Evolutionary conservation across 2,888 invertebrate species (phyloP).

Genomic region (Bellardia bayeri): DNA sequence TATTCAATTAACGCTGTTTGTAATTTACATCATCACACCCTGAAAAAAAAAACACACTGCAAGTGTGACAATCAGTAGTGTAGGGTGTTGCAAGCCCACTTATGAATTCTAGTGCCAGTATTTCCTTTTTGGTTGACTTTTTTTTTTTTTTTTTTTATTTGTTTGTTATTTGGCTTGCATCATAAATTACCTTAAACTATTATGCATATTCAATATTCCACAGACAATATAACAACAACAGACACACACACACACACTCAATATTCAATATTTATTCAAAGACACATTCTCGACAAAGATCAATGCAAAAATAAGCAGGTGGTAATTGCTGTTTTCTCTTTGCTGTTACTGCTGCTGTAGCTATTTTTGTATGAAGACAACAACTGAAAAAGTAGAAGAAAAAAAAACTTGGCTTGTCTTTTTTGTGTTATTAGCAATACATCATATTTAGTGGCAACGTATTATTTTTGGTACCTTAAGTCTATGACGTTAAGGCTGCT

Average conservation of each 20-base stretch:
- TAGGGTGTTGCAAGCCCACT: constrained; percentile 66
- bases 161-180: constrained; percentile 64
- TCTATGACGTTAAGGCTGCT: constrained; percentile 56
- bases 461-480: constrained; percentile 31
- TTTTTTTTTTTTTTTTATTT: too few species aligned
- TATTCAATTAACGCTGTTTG: constrained; percentile 2
- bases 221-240: constrained; percentile 21
- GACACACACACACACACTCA: background rate
- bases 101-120: constrained; percentile 56
- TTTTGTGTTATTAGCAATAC: constrained; percentile 65
- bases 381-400: constrained; percentile 8
- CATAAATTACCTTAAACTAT: constrained; percentile 71
- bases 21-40: constrained; percentile 50
- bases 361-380: constrained; percentile 51
- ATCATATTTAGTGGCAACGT: constrained; percentile 59
- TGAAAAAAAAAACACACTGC: background rate
- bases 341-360: constrained; percentile 20
- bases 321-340: constrained; percentile 70
- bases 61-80: constrained; percentile 39
- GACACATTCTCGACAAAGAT: constrained; percentile 56
- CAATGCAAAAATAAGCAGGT: constrained; percentile 73
- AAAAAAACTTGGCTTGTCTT: constrained; percentile 60
- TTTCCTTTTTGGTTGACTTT: constrained; percentile 62
- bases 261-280: constrained; percentile 67
- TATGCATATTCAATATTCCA: constrained; percentile 64